Evolutionary conservation across 2,888 invertebrate species (phyloP), one percentile per base, ranked within the genome.

Genomic region (Tubulanus polymorphus): DNA sequence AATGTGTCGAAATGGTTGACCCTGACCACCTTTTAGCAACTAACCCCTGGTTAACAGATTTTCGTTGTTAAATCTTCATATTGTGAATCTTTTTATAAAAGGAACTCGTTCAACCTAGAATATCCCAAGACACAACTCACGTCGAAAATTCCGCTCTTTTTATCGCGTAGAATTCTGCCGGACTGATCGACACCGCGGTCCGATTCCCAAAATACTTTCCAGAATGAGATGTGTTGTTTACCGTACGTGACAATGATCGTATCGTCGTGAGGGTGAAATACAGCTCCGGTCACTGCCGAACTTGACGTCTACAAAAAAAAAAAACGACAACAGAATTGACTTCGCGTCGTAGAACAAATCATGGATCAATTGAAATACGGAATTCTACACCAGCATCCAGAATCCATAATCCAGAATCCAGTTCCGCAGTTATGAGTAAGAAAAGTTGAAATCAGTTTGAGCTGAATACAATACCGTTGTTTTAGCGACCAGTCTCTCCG

Each of bases 221-320:
- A 94, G 79, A 93, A 93, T 0, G 92, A 90, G 61, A 94, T 80
- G 75, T 93, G 93, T 0, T 91, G 91, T 65, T 90, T 89, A 1
- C 94, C 94, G 72, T 91, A 91, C 0, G 93, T 93, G 63, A 94
- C 90, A 59, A 93, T 85, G 26, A 93, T 83, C 78, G 91, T 92
- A 74, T 93, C 92, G 72, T 93, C 93, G 29, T 90, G 82, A 0
- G 93, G 93, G 78, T 93, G 93, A 79, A 94, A 94, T 0, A 88
- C 88, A 0, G 91, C 91, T 0, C 92, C 91, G 0, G 89, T 89
- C 45, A 94, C 81, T 67, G 91, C 89, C 76, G 93, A 92, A 82
- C 90, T 90, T 32, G 91, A 82, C 0, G 92, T 93, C 93, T 93
- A 78, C 10, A 75, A 76, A 58, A 55, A 55, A 45, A n/a, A n/a